These are phyloP conservation scores for Campopleginae sp. DNA, from an alignment of 2,888 invertebrate species.

Conservation along the genomic window DNA sequence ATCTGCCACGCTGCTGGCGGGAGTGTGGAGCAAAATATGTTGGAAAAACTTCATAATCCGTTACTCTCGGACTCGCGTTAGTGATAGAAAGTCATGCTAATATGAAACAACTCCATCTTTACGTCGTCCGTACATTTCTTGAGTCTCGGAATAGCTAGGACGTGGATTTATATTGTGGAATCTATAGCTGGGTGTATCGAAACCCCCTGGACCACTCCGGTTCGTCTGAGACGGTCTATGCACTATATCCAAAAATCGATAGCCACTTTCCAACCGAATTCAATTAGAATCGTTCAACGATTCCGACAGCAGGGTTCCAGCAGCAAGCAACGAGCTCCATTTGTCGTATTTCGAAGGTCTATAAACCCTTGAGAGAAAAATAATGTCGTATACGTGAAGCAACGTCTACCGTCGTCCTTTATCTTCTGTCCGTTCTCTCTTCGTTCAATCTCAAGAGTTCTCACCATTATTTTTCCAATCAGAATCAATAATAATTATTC, in stretches of 20 bases:
- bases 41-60: not conserved
- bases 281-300: conserved; percentile 64
- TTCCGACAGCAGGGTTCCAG: conserved; percentile 47
- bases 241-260: conserved; percentile 64
- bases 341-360: conserved; percentile 34
- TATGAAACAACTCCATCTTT: not conserved
- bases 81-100: not conserved
- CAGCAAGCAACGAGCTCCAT: conserved; percentile 31
- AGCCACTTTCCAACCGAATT: conserved; percentile 64
- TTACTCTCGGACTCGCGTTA: not conserved
- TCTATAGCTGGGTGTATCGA: conserved; percentile 27
- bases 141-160: conserved; percentile 43
- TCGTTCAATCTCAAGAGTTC: conserved; percentile 29
- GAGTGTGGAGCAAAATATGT: not conserved
- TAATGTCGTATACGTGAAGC: conserved; percentile 55
- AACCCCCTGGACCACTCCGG: conserved; percentile 27
- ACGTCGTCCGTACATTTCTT: conserved; percentile 3
- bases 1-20: not conserved
- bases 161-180: conserved; percentile 33
- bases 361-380: conserved; percentile 50
- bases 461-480: conserved; percentile 33
- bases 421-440: not conserved
- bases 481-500: conserved; percentile 53
- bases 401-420: conserved; percentile 1
- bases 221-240: conserved; percentile 46